Evolutionary conservation across 2,113 vertebrate genomes (phyloP).

Genomic region (Lampris incognitus): DNA sequence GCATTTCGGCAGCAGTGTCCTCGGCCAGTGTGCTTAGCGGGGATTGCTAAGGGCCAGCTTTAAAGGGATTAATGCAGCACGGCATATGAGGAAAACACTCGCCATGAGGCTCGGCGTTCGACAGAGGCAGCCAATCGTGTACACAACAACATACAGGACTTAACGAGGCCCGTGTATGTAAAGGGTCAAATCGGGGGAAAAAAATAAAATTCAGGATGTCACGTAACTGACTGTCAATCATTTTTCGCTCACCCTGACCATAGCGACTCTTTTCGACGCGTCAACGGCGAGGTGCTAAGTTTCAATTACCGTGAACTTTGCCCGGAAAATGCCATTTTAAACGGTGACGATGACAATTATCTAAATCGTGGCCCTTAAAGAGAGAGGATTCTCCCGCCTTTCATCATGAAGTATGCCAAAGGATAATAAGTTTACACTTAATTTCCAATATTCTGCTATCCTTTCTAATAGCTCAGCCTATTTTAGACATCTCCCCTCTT

Average conservation of each 20-base stretch:
- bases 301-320: slow-evolving; percentile 46
- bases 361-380: slow-evolving; percentile 42
- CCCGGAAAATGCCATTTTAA: slow-evolving; percentile 56
- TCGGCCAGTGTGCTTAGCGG: slow-evolving; percentile 59
- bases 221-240: not conserved
- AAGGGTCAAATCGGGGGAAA: not conserved
- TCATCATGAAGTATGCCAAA: slow-evolving; percentile 69
- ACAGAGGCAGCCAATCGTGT: not conserved
- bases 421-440: slow-evolving; percentile 74
- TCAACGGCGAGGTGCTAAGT: not conserved
- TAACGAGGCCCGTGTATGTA: slow-evolving; percentile 20
- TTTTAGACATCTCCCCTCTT: slow-evolving; percentile 74
- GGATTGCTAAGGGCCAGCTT: slow-evolving; percentile 70
- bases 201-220: not conserved
- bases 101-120: slow-evolving; percentile 13
- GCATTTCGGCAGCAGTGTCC: slow-evolving; percentile 22
- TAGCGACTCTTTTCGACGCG: not conserved
- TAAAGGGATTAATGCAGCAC: slow-evolving; percentile 67
- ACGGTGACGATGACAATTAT: slow-evolving; percentile 16
- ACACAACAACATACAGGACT: slow-evolving; percentile 55
- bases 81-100: slow-evolving; percentile 69
- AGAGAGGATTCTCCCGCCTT: slow-evolving; percentile 48
- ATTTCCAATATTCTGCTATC: slow-evolving; percentile 69
- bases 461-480: slow-evolving; percentile 71
- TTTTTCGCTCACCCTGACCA: not conserved